phyloP scores from a whole-genome alignment of 2,113 vertebrate species.

The Echinops telfairi region DNA sequence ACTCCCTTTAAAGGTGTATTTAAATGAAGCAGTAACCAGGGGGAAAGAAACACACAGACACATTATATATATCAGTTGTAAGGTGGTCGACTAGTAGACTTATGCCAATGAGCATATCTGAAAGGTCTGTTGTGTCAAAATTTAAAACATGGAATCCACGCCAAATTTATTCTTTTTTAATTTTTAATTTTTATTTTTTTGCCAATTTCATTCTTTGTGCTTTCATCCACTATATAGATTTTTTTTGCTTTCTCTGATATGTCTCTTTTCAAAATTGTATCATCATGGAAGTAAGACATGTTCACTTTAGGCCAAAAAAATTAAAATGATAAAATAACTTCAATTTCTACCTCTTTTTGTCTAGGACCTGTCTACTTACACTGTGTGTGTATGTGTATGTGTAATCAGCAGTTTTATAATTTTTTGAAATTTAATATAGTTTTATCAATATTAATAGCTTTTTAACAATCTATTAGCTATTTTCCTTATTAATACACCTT shows the following conservation, averaged over 20 bases:
- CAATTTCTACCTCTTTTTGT: neutral
- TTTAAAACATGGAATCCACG: neutral
- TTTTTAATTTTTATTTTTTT: too few relatives aligned
- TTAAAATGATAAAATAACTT: constrained; percentile 6
- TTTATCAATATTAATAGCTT: too few relatives aligned
- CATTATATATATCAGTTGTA: neutral
- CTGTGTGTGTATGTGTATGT: neutral
- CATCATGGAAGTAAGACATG: neutral
- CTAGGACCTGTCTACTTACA: neutral
- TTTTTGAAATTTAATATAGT: constrained; percentile 37
- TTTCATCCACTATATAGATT: neutral
- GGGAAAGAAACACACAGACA: neutral
- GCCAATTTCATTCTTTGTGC: neutral
- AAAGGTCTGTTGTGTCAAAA: neutral
- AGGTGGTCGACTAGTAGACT: neutral
- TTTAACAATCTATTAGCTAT: too few relatives aligned
- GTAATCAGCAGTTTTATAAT: neutral
- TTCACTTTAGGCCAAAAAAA: constrained; percentile 1
- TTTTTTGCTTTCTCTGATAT: neutral
- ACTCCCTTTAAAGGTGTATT: neutral
- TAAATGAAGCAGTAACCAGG: constrained; percentile 17
- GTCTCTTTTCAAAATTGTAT: neutral
- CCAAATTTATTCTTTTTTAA: neutral
- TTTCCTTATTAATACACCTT: too few relatives aligned
- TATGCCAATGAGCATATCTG: neutral